Conservation (phyloP, 2,797 vertebrate genomes). For the Chelidonichthys spinosus region DNA sequence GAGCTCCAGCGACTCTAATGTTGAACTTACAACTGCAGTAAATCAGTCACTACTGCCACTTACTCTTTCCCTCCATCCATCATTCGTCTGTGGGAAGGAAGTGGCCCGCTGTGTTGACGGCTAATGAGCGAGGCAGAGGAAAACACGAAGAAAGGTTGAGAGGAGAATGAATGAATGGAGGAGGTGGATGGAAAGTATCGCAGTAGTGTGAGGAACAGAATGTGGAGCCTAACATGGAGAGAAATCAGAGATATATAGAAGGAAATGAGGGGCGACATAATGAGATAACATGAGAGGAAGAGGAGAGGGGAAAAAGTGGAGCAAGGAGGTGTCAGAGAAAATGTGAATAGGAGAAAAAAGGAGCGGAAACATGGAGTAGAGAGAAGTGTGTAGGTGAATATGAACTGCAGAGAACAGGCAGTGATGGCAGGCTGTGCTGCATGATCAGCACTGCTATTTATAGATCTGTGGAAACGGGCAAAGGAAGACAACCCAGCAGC, state of each 20-base stretch:
- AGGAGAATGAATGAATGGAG: conserved; percentile 18
- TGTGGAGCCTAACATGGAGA: conserved; percentile 4
- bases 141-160: conserved; percentile 8
- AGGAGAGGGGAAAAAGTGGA: conserved; percentile 8
- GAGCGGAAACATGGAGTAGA: conserved; percentile 15
- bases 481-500: conserved; percentile 63
- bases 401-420: conserved; percentile 46
- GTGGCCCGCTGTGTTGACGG: conserved; percentile 16
- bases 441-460: conserved; percentile 80
- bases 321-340: conserved; percentile 13
- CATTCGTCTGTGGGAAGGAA: conserved; percentile 18
- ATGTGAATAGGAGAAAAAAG: conserved; percentile 19
- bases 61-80: conserved; percentile 13
- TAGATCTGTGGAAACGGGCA: conserved; percentile 80
- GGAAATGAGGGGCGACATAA: conserved; percentile 41
- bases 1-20: background rate
- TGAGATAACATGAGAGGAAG: conserved; percentile 38
- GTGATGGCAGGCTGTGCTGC: conserved; percentile 61
- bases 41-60: conserved; percentile 6
- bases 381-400: conserved; percentile 23
- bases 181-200: conserved; percentile 21
- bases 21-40: conserved; percentile 11
- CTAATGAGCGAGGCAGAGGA: conserved; percentile 26
- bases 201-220: conserved; percentile 8
- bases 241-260: conserved; percentile 26